Conservation (phyloP, 1,140 invertebrate genomes). For the Drosophila takahashii region DNA sequence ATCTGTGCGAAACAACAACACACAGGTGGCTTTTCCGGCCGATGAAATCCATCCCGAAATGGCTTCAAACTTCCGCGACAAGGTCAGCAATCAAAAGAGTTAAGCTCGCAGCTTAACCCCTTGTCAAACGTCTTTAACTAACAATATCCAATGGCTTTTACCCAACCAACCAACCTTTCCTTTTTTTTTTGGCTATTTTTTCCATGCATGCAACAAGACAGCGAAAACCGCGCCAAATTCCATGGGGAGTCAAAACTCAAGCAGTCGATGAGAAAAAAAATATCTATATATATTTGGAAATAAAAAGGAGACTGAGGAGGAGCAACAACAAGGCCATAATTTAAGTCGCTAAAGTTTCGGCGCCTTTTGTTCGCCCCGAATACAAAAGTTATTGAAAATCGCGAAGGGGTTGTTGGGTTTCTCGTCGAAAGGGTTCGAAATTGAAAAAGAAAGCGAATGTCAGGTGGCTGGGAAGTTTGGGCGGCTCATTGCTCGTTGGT, state of each 20-base stretch:
- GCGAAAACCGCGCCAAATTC: constrained; percentile 50
- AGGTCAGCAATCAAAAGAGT: constrained; percentile 26
- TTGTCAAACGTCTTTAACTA: constrained; percentile 31
- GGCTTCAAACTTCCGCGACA: constrained; percentile 4
- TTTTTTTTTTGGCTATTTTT: constrained; percentile 34
- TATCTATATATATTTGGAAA: constrained; percentile 1
- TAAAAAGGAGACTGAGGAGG: constrained; percentile 19
- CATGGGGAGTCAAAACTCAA: constrained; percentile 65
- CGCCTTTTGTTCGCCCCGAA: constrained; percentile 73
- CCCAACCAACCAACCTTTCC: neutral
- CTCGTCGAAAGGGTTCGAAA: constrained; percentile 73
- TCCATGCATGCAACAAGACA: constrained; percentile 67
- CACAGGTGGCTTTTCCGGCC: constrained; percentile 9
- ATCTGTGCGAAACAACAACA: neutral
- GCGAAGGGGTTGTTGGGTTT: constrained; percentile 60
- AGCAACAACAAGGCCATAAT: constrained; percentile 71
- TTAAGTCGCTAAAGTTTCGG: constrained; percentile 81
- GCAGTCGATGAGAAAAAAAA: constrained; percentile 40
- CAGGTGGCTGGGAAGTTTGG: constrained; percentile 50
- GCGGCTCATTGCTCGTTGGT: constrained; percentile 53
- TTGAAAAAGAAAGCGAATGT: constrained; percentile 81
- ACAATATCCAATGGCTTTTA: constrained; percentile 32
- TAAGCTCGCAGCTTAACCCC: constrained; percentile 27
- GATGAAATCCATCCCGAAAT: constrained; percentile 4
- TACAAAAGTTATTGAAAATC: constrained; percentile 80